Conservation (phyloP, 2,113 vertebrate genomes). For the Mobula hypostoma region DNA sequence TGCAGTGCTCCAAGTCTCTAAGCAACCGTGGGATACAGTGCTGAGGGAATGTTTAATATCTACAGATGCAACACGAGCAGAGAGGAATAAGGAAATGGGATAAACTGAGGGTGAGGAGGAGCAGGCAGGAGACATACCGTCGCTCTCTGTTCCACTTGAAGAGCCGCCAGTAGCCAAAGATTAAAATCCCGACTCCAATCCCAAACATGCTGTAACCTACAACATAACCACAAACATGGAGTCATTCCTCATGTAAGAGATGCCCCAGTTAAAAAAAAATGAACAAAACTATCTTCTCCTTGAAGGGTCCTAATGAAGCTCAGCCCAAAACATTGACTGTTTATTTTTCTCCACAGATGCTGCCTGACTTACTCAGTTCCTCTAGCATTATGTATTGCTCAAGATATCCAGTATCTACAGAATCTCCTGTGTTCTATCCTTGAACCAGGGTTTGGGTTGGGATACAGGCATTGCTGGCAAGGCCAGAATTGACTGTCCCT, state of each 20-base stretch:
- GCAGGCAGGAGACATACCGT: conserved; percentile 53
- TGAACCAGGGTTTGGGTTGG: neutral
- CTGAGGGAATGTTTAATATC: neutral
- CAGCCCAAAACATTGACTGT: no score
- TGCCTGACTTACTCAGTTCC: no score
- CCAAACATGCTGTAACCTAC: conserved; percentile 79
- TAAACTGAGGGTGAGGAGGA: neutral
- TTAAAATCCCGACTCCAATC: conserved; percentile 63
- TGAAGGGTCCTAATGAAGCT: no score
- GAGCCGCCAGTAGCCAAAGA: conserved; percentile 73
- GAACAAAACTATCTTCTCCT: no score
- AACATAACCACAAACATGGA: neutral
- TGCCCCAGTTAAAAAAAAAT: no score
- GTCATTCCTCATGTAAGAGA: neutral
- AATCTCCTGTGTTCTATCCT: no score
- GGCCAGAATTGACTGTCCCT: no score
- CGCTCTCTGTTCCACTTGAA: conserved; percentile 79
- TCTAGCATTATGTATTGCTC: no score
- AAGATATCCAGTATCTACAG: no score
- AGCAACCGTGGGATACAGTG: neutral
- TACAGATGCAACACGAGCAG: neutral
- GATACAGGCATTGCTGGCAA: neutral
- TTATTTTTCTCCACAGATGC: no score
- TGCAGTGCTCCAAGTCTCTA: no score
- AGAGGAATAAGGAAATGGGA: neutral